These are phyloP conservation scores for Meandrina meandrites DNA, from an alignment of 92 coral and sea anemone species.

Conservation along the genomic window DNA sequence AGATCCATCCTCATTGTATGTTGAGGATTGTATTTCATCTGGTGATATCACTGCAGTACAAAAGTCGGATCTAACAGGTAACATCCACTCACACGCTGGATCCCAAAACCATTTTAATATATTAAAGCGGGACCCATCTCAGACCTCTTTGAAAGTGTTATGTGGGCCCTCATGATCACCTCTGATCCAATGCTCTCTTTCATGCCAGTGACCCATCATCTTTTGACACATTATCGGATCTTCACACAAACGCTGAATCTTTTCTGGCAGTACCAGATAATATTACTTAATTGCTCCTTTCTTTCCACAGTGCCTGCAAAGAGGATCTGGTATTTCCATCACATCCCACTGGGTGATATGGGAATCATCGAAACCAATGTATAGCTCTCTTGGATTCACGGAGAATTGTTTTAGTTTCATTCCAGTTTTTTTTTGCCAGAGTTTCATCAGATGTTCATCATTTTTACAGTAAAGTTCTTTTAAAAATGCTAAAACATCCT, in stretches of 20 bases:
- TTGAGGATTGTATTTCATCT: slow-evolving; percentile 9
- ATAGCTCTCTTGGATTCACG: slow-evolving; percentile 47
- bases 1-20: slow-evolving; percentile 29
- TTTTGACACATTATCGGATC: slow-evolving; percentile 45
- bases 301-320: slow-evolving; percentile 56
- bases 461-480: slow-evolving; percentile 47
- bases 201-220: slow-evolving; percentile 61
- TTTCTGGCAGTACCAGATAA: slow-evolving; percentile 59
- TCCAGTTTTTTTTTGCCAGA: slow-evolving; percentile 63
- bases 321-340: slow-evolving; percentile 27
- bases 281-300: slow-evolving; percentile 48
- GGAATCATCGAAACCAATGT: slow-evolving; percentile 41
- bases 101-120: slow-evolving; percentile 59
- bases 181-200: slow-evolving; percentile 48
- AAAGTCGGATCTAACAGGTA: slow-evolving; percentile 30
- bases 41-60: slow-evolving; percentile 6
- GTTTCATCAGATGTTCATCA: slow-evolving; percentile 1
- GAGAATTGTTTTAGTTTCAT: slow-evolving; percentile 39
- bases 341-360: slow-evolving; percentile 50
- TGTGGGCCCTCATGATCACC: slow-evolving; percentile 29
- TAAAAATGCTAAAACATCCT: slow-evolving; percentile 43
- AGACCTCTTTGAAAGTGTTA: slow-evolving; percentile 48
- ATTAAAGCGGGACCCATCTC: slow-evolving; percentile 59
- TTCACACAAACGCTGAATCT: slow-evolving; percentile 43
- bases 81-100: slow-evolving; percentile 33